These are phyloP conservation scores for Cyanoderma ruficeps DNA, from an alignment of 2,113 vertebrate genomes.

Conservation along the genomic window DNA sequence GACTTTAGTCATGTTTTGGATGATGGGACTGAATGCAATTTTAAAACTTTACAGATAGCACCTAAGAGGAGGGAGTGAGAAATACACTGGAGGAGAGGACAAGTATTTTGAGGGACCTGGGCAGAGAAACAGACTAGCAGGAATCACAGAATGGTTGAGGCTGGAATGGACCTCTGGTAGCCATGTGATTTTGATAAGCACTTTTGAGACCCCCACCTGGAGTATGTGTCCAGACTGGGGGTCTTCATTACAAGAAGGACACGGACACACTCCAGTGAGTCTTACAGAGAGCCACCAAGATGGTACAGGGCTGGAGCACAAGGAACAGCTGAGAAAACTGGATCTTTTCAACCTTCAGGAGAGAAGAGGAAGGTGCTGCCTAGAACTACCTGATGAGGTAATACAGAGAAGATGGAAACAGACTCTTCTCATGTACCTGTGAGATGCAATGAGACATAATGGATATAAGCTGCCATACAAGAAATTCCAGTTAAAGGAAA, in stretches of 20 bases:
- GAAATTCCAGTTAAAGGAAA: neutral
- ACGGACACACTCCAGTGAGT: neutral
- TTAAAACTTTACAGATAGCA: neutral
- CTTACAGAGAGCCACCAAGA: neutral
- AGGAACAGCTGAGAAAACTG: neutral
- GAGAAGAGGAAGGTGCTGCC: neutral
- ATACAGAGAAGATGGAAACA: neutral
- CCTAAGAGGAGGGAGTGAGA: neutral
- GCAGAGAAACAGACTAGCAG: neutral
- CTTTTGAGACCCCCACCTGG: neutral
- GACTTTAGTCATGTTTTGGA: neutral
- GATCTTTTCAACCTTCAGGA: neutral
- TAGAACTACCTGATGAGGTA: neutral
- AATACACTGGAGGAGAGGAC: neutral
- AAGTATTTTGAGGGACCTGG: neutral
- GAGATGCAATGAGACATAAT: neutral
- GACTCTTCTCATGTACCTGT: neutral
- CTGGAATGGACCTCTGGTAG: neutral
- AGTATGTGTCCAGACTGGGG: neutral
- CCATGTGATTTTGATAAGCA: neutral
- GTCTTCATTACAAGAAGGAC: neutral
- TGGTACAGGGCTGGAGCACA: neutral
- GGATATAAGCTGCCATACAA: neutral
- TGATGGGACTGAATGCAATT: neutral
- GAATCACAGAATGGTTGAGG: neutral